Percentiles rank a stretch among this genome's conserved stretches.
These are phyloP conservation scores for Mactra quadrangularis DNA, from an alignment of 1,140 invertebrate species.

Conservation along the genomic window DNA sequence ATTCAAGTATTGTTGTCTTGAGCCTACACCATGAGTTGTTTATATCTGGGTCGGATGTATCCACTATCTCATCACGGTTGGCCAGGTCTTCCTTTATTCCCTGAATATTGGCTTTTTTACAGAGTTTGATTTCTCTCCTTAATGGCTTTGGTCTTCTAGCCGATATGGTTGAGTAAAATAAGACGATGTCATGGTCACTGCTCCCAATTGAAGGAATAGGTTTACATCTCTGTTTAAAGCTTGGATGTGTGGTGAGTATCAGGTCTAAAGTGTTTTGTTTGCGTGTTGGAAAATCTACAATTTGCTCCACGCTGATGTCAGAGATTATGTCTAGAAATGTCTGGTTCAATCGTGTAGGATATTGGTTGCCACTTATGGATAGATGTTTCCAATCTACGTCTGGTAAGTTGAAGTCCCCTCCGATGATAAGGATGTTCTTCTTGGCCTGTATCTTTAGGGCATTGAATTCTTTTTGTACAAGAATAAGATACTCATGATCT, in stretches of 20 bases:
- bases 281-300: slow-evolving; percentile 7
- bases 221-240: slow-evolving; percentile 13
- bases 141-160: not conserved
- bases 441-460: not conserved
- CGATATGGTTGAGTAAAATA: not conserved
- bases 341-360: not conserved
- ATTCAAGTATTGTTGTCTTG: not conserved
- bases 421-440: not conserved
- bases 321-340: slow-evolving; percentile 6
- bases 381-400: not conserved
- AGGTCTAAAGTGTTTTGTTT: slow-evolving; percentile 16
- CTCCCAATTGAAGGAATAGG: not conserved
- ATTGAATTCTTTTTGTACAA: not conserved
- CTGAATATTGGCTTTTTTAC: not conserved
- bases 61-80: not conserved
- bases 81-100: not conserved
- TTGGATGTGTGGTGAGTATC: not conserved
- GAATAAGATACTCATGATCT: not conserved
- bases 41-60: not conserved
- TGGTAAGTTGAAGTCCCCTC: slow-evolving; percentile 26
- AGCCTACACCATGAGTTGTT: not conserved
- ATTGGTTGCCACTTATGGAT: not conserved
- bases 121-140: slow-evolving; percentile 1
- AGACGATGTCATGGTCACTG: slow-evolving; percentile 25
- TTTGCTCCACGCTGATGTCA: slow-evolving; percentile 6